Base-by-base conservation (phyloP, 2,888 invertebrate species). In the Troides helena region DNA sequence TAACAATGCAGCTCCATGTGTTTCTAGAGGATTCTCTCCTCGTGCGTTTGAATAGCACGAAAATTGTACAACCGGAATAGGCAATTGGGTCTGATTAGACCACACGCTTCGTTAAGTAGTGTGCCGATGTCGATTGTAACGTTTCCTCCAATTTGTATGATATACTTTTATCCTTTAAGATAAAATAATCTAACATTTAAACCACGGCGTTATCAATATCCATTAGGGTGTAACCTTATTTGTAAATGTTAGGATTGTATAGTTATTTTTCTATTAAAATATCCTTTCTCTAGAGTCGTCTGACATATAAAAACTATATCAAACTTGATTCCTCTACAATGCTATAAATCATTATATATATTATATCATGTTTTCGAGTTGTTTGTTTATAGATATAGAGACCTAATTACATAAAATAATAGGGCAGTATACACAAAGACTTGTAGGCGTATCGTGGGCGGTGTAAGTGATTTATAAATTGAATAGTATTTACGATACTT, bases 391-490 rank as follows among this genome's bases (percentile, higher is more conserved):
- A 17, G 50, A 12, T 50, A 50, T 50, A 14, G 21, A 18, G 21
- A 18, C 30, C 59, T 82, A 84, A 85, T 84, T 83, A 81, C 75
- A 77, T 72, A 80, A 81, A 70, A 73, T 73, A 76, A 72, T 75
- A 82, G 81, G 81, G 81, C 82, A 81, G 81, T 77, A 74, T 77
- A 78, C 72, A 74, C 73, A 74, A 66, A 71, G 70, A 68, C 71
- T 69, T 73, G 83, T 80, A 74, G 80, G 80, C 79, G 79, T 76
- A 72, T 75, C 66, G 81, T 80, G 78, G 81, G 81, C 80, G 80
- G 80, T 72, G 75, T 75, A 76, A 74, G 73, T 80, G 81, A 86
- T 85, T 85, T 84, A 85, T 78, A 72, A 76, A 78, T 76, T 82
- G 81, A 81, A 83, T 81, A 77, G 74, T 73, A 58, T 63, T 72